phyloP scores from a whole-genome alignment of 2,113 vertebrate species.

The pig (Sus scrofa) region DNA sequence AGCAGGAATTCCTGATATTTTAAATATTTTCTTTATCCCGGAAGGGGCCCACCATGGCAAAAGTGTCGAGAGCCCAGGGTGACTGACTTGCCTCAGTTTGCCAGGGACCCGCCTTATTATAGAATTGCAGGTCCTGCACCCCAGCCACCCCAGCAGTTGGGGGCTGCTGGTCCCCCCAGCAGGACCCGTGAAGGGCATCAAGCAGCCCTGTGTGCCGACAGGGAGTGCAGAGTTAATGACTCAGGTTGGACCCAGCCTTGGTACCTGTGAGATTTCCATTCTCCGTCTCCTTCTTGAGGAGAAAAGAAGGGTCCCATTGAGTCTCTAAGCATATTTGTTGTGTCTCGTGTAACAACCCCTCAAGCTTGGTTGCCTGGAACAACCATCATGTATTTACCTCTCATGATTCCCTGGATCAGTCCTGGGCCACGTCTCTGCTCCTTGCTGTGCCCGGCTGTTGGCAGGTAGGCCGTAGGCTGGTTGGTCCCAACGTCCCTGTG shows the following conservation, averaged over 20 bases:
- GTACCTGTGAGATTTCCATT: neutral
- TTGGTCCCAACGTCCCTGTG: fast-evolving
- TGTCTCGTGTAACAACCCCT: neutral
- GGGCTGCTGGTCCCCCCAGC: neutral
- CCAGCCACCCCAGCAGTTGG: neutral
- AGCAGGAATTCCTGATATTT: neutral
- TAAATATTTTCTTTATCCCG: neutral
- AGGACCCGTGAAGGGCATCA: neutral
- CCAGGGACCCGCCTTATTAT: neutral
- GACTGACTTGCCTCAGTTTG: neutral
- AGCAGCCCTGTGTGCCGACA: neutral
- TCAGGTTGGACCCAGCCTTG: neutral
- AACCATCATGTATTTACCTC: neutral
- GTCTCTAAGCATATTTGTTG: neutral
- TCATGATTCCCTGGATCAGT: fast-evolving
- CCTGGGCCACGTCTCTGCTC: neutral
- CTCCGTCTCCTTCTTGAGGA: neutral
- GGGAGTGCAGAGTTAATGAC: no score
- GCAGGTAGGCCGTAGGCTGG: neutral
- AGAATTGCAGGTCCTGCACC: neutral
- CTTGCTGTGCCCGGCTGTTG: neutral
- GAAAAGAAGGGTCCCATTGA: neutral
- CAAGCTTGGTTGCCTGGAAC: neutral
- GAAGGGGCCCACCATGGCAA: neutral
- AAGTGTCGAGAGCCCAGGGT: neutral